Base-by-base conservation (phyloP, 2,888 invertebrate genomes). In the Embidobia sp. region DNA sequence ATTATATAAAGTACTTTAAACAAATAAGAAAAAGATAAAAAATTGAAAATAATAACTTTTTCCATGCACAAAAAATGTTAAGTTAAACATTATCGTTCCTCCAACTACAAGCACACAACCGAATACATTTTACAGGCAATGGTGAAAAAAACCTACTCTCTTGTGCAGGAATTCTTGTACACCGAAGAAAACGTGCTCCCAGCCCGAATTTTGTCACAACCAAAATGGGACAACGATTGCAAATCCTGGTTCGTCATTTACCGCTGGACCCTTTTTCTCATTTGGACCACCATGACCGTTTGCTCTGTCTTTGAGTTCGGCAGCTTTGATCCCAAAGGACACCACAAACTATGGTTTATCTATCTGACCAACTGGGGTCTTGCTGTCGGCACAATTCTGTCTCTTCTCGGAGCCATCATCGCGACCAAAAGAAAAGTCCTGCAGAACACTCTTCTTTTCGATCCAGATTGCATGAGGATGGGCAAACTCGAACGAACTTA, bases 351-450 rank as follows among this genome's bases (percentile, higher is more conserved):
- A 83, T 94, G 94, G 94, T 91, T 93, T 72, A 94, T 94, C 78
- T 95, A 94, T 87, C 91, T 95, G 82, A 94, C 95, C n/a, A 94
- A 94, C 87, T 94, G 94, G 94, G 94, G 94, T 26, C 92, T 92
- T 84, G 84, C 91, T 6, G 80, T 93, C 40, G 93, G 93, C 73
- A 88, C 91, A 0, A 59, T 91, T 1, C 94, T 94, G 84, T 90
- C 94, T 0, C 84, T 92, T 0, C 83, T 94, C 0, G 93, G 91
- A 0, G 88, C 91, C 0, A 85, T 88, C 1, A 89, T 93, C 0
- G 91, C 92, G 0, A 90, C 90, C 10, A 80, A 59, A 63, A 89
- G 90, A 22, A 91, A 90, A 85, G 80, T 46, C 11, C 46, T 73
- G 2, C 85, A 86, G 37, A 69, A 77, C 48, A 11, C n/a, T 0